These are phyloP conservation scores for Aleiodes sp. DNA, from an alignment of 1,140 invertebrate genomes.

Conservation along the genomic window DNA sequence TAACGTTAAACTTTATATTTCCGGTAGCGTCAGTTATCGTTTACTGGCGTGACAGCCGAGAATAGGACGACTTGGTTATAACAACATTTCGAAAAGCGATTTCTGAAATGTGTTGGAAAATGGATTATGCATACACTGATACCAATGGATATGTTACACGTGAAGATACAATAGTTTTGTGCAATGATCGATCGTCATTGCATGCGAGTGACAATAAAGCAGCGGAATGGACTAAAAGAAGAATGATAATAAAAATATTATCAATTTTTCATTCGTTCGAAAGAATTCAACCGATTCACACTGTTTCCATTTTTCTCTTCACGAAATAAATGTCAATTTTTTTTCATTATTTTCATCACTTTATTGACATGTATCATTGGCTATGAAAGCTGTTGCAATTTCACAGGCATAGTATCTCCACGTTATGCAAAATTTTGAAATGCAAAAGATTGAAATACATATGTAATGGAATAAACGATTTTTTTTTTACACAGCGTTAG, in stretches of 20 bases:
- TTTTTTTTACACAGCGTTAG: slow-evolving; percentile 11
- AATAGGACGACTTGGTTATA: background rate
- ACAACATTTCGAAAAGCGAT: slow-evolving; percentile 4
- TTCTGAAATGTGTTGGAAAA: slow-evolving; percentile 30
- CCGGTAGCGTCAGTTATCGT: slow-evolving; percentile 29
- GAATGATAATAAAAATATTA: background rate
- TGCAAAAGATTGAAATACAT: background rate
- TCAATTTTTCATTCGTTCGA: background rate
- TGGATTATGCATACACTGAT: slow-evolving; percentile 19
- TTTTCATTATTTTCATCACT: background rate
- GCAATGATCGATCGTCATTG: slow-evolving; percentile 31
- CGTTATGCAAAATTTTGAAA: too few relatives aligned
- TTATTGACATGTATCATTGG: background rate
- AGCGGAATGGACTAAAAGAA: too few relatives aligned
- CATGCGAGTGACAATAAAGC: slow-evolving; percentile 28
- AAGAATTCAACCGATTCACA: background rate
- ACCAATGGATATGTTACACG: background rate
- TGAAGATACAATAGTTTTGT: background rate
- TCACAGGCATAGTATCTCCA: too few relatives aligned
- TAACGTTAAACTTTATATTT: background rate
- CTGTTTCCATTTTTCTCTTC: background rate
- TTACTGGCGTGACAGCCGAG: slow-evolving; percentile 29
- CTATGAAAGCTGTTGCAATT: background rate
- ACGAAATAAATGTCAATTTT: background rate
- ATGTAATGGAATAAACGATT: slow-evolving; percentile 26